These are phyloP conservation scores for Netelia virgata DNA, from an alignment of 2,888 invertebrate species.

Conservation along the genomic window DNA sequence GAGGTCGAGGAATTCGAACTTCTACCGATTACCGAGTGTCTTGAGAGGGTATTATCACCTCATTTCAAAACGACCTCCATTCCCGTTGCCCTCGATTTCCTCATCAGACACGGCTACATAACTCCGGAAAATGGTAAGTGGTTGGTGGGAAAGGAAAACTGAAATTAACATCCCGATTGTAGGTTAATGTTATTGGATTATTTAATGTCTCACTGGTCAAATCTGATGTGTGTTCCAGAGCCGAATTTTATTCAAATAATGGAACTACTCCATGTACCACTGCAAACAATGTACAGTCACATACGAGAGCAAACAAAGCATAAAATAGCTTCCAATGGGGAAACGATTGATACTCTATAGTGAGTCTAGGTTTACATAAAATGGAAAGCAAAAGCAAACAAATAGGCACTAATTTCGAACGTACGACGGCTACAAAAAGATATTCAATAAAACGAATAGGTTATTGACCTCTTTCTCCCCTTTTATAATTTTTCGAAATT, in stretches of 20 bases:
- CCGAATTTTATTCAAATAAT: constrained; percentile 93
- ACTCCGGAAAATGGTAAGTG: constrained; percentile 94
- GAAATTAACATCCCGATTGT: background rate
- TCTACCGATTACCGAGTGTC: constrained; percentile 92
- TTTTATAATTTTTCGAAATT: constrained; percentile 55
- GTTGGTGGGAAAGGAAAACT: constrained; percentile 2
- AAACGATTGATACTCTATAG: constrained; percentile 80
- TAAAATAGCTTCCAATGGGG: constrained; percentile 84
- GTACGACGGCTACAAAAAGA: constrained; percentile 76
- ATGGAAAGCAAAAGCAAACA: constrained; percentile 46
- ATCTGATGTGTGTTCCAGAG: constrained; percentile 87
- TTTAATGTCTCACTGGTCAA: constrained; percentile 34
- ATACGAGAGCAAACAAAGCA: constrained; percentile 83
- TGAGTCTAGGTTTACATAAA: constrained; percentile 75
- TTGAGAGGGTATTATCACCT: constrained; percentile 92
- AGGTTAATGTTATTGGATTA: background rate
- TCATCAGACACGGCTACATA: constrained; percentile 95
- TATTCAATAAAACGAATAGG: constrained; percentile 66
- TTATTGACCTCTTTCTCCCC: constrained; percentile 62
- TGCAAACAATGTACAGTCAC: constrained; percentile 92
- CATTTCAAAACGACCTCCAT: constrained; percentile 98
- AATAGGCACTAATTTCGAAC: constrained; percentile 79
- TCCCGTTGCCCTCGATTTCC: constrained; percentile 95
- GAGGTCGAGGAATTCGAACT: constrained; percentile 97
- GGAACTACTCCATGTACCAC: constrained; percentile 94